Evolutionary conservation across 2,113 vertebrate species (phyloP).

Genomic region (Sigmodon hispidus): DNA sequence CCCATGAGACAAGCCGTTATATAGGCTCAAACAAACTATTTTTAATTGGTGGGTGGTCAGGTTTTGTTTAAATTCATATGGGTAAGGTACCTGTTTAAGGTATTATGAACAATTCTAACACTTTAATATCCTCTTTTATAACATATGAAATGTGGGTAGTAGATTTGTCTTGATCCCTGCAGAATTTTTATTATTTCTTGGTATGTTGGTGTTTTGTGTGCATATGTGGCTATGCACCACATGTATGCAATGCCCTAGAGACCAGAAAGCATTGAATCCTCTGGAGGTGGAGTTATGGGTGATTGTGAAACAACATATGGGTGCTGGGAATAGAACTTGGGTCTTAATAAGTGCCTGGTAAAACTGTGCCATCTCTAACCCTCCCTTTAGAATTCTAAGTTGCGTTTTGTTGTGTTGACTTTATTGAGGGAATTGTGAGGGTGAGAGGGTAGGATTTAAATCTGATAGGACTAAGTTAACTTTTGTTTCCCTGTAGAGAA

Average conservation of each 20-base stretch:
- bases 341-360: not conserved
- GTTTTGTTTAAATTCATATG: not conserved
- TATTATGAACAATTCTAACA: not conserved
- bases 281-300: not conserved
- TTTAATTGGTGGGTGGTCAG: not conserved
- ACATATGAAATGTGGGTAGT: not conserved
- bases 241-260: not conserved
- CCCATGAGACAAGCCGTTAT: constrained; percentile 84
- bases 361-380: not conserved
- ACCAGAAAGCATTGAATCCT: not conserved
- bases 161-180: not conserved
- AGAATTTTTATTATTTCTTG: not conserved
- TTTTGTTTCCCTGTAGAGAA: constrained; percentile 86
- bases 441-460: not conserved
- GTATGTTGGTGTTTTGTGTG: not conserved
- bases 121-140: not conserved
- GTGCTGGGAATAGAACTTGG: not conserved
- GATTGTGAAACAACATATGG: not conserved
- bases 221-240: not conserved
- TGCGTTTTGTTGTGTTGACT: not conserved
- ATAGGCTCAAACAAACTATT: constrained; percentile 83
- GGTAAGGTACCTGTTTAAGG: not conserved
- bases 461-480: not conserved
- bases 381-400: not conserved
- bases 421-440: not conserved